Base-by-base conservation (phyloP, 2,113 vertebrate genomes). In the Myocastor coypus region DNA sequence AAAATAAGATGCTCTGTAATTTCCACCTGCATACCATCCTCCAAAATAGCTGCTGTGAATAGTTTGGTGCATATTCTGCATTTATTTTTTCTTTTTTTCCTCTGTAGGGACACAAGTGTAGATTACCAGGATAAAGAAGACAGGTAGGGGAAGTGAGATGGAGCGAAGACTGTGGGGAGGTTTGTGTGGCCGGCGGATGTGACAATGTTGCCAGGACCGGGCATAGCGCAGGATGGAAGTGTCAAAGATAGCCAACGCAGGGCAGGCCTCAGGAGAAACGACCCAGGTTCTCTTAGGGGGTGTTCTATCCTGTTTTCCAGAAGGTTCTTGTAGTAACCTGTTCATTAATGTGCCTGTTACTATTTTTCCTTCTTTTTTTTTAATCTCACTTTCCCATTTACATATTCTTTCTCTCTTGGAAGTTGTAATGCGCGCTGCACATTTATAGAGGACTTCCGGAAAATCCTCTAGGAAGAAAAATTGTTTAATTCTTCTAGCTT, bases 1-100 rank as follows among this genome's bases (percentile, higher is more conserved):
- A 87, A n/a, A 63, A 73, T 83, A 75, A 92, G 73, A 83, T 69
- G 61, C 46, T 85, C n/a, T 46, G 19, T 52, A 86, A 89, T 91
- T 92, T 91, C 26, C 3, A 80, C 78, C 40, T 71, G 64, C 16
- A 6, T 16, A 59, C 5, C 57, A 83, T 42, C 50, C 64, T 88
- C 89, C 63, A 87, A 80, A 95, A 90, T 61, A 91, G 66, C 68
- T 12, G 11, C 34, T 57, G 14, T 52, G 7, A 57, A 75, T 1
- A 75, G 81, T 46, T 34, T 81, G 52, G 28, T 46, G 20, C 13
- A 19, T 37, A 1, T 80, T 77, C 68, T 55, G 68, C 42, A 32
- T 19, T 55, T 66, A 64, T 6, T 17, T 64, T 22, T 17, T 26
- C 3, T 75, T 40, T 2, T 81, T 55, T 55, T 9, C 73, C 3